Conservation (phyloP, 2,888 invertebrate species). For the Eristalis intricaria region DNA sequence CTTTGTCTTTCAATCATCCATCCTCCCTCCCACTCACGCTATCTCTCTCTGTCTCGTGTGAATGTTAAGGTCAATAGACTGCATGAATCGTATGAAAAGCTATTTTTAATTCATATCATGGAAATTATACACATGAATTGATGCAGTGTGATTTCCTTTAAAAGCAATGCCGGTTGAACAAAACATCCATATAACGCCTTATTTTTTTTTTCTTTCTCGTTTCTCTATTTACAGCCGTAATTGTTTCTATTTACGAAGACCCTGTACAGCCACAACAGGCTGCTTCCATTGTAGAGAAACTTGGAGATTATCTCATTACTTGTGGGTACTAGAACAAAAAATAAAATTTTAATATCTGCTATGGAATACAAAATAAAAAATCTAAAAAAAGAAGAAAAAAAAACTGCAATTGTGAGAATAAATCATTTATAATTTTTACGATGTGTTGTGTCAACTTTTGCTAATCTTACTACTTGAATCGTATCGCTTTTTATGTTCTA, state of each 20-base stretch:
- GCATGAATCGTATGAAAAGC: constrained; percentile 17
- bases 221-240: constrained; percentile 88
- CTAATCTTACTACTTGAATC: constrained; percentile 72
- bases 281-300: constrained; percentile 97
- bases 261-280: constrained; percentile 98
- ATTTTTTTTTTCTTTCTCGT: constrained; percentile 26
- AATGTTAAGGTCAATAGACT: constrained; percentile 61
- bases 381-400: constrained; percentile 73
- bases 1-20: not conserved
- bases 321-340: constrained; percentile 93
- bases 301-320: constrained; percentile 98
- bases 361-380: constrained; percentile 71
- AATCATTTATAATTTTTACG: constrained; percentile 72
- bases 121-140: not conserved
- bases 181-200: constrained; percentile 47
- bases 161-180: constrained; percentile 20
- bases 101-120: not conserved
- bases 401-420: constrained; percentile 74
- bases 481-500: constrained; percentile 72
- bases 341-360: constrained; percentile 74
- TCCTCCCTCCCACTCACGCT: not conserved
- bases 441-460: constrained; percentile 75
- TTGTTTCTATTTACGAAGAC: constrained; percentile 97
- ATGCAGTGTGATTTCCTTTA: constrained; percentile 23
- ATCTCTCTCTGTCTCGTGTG: constrained; percentile 19